Conservation (phyloP, 2,797 vertebrate species). For the Margarornis squamiger region DNA sequence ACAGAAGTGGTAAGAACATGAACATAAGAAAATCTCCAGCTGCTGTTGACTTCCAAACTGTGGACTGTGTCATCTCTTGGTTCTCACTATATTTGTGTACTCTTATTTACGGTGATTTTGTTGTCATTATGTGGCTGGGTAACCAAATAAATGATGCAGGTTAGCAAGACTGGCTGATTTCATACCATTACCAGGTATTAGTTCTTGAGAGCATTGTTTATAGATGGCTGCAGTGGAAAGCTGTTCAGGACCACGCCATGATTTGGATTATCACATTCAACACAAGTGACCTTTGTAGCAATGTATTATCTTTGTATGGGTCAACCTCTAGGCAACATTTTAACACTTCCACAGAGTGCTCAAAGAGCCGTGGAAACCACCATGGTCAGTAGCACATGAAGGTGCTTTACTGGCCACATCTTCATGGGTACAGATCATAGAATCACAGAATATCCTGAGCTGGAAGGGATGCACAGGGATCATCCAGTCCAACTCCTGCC, state of each 20-base stretch:
- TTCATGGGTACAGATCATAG: neutral
- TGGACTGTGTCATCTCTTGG: neutral
- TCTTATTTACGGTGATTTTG: neutral
- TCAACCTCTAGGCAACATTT: neutral
- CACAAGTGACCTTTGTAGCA: neutral
- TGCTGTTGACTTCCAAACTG: neutral
- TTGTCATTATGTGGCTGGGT: neutral
- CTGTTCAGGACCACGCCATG: neutral
- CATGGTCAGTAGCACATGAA: fast-evolving
- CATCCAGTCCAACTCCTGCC: neutral
- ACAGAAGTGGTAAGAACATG: neutral
- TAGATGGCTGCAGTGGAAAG: neutral
- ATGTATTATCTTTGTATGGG: neutral
- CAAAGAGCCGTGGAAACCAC: neutral
- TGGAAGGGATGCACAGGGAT: neutral
- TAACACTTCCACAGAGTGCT: neutral
- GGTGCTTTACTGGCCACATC: neutral
- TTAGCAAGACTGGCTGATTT: neutral
- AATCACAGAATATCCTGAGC: neutral
- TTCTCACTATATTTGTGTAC: neutral
- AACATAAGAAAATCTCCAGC: neutral
- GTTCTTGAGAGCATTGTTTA: neutral
- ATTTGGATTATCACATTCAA: neutral
- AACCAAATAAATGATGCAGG: neutral
- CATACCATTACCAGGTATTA: neutral